Evolutionary conservation across 1,140 invertebrate genomes (phyloP).

Genomic region (Micrasema minimum): DNA sequence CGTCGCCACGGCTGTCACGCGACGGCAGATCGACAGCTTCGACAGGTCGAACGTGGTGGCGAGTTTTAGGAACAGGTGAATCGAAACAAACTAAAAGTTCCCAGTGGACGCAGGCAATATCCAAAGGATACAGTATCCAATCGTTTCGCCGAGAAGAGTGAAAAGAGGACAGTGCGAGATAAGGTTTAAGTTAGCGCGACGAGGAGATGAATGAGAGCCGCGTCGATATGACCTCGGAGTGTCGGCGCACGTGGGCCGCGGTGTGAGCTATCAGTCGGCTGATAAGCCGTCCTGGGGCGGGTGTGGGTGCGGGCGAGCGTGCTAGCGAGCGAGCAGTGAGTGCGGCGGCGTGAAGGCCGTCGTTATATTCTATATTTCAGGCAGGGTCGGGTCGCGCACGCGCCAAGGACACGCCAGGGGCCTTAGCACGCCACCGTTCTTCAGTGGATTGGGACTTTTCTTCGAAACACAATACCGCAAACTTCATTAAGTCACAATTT

Average conservation of each 20-base stretch:
- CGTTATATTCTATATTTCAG: no score
- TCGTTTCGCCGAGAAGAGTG: neutral
- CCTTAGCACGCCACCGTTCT: no score
- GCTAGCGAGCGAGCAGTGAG: conserved; percentile 7
- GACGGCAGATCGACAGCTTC: conserved; percentile 45
- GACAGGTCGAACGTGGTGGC: conserved; percentile 36
- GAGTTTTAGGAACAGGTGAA: neutral
- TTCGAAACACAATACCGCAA: no score
- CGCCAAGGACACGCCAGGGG: no score
- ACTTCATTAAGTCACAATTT: no score
- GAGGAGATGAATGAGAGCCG: neutral
- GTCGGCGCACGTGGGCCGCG: conserved; percentile 49
- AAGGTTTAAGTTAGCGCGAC: neutral
- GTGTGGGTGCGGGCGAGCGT: conserved; percentile 17
- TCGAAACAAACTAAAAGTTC: neutral
- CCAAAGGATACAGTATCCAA: neutral
- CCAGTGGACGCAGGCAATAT: neutral
- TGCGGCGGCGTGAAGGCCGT: conserved; percentile 28
- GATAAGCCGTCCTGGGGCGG: conserved; percentile 17
- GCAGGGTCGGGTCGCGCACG: no score
- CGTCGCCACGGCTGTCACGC: conserved; percentile 60
- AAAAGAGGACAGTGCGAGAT: neutral
- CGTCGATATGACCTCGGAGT: neutral
- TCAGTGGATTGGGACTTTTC: no score
- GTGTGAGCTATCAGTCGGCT: conserved; percentile 16